A percentile compares a stretch with the other conserved stretches of the same genome.
phyloP scores from a whole-genome alignment of 2,888 invertebrate genomes.

The Hypercompe scribonia region DNA sequence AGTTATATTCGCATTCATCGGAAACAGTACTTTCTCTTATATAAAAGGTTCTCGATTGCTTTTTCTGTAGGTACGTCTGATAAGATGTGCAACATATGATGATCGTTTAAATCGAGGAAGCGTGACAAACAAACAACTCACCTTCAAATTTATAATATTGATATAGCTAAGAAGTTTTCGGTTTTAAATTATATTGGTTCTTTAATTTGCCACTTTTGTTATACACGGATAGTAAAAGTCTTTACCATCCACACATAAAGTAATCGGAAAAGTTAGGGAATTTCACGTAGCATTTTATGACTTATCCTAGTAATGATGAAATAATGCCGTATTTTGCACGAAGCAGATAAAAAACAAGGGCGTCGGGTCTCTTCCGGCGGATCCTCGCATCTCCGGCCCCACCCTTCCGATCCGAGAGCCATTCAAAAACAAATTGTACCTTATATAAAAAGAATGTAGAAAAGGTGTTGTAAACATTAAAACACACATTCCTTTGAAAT shows the following conservation, averaged over 20 bases:
- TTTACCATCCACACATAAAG: not conserved
- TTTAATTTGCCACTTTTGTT: not conserved
- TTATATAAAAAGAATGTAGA: not conserved
- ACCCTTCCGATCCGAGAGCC: not conserved
- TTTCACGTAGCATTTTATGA: not conserved
- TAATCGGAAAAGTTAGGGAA: not conserved
- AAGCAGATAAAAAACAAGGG: not conserved
- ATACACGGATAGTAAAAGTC: not conserved
- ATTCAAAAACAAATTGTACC: not conserved
- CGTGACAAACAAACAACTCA: not conserved
- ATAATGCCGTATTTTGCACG: not conserved
- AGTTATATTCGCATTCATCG: not conserved
- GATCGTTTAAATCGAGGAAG: not conserved
- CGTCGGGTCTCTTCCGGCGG: not conserved
- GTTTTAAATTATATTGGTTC: not conserved
- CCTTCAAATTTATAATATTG: not conserved
- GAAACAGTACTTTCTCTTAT: not conserved
- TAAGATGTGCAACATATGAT: not conserved
- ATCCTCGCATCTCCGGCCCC: not conserved
- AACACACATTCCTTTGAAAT: not conserved
- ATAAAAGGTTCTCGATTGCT: not conserved
- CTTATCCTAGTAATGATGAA: not conserved
- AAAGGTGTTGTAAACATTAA: not conserved
- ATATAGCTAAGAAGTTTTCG: not conserved
- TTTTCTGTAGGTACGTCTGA: not conserved